Conservation (phyloP, 2,888 invertebrate genomes). For the Trachelus troglodyta region DNA sequence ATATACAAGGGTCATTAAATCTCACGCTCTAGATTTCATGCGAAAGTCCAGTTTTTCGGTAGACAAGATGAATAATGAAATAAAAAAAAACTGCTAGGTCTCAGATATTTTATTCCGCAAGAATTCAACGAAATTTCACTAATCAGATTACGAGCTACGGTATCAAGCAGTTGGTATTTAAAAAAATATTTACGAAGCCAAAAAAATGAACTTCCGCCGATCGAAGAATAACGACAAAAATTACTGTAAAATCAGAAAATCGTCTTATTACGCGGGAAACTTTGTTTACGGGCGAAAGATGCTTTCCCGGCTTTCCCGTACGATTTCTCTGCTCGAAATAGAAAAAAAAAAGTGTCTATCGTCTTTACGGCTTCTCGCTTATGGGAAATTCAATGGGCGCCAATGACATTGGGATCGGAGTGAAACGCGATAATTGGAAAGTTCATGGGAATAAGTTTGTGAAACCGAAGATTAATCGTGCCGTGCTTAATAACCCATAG, state of each 20-base stretch:
- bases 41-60: neutral
- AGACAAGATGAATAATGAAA: neutral
- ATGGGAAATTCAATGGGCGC: neutral
- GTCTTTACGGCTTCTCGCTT: neutral
- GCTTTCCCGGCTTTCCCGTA: constrained; percentile 30
- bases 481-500: constrained; percentile 24
- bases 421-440: neutral
- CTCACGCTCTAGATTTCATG: neutral
- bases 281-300: neutral
- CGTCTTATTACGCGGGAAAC: neutral
- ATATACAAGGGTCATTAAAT: neutral
- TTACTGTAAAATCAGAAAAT: neutral
- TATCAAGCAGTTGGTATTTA: neutral
- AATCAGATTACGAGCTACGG: neutral
- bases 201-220: neutral
- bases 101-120: neutral
- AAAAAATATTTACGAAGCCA: too few relatives aligned
- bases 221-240: too few relatives aligned
- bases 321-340: constrained; percentile 30
- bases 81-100: neutral
- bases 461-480: constrained; percentile 7
- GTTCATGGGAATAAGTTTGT: neutral
- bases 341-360: neutral
- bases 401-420: neutral
- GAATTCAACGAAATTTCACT: neutral